Conservation (phyloP, 2,113 vertebrate species). For the Saguinus imperator region DNA sequence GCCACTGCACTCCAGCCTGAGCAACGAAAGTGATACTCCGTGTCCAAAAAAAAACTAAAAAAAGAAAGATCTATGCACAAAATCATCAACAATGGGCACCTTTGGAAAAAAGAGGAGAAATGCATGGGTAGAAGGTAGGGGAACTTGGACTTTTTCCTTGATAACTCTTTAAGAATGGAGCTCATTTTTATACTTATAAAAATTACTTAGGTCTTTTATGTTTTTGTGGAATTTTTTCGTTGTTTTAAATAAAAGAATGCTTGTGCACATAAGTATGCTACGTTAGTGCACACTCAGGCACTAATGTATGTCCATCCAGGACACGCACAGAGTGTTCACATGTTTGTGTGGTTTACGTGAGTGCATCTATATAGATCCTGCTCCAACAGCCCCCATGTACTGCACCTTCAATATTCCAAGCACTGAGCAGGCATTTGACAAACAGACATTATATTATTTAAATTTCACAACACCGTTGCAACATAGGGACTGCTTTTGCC, state of each 20-base stretch:
- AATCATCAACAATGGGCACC: background rate
- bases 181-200: background rate
- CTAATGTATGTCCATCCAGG: rapidly evolving
- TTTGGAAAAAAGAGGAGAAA: background rate
- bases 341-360: background rate
- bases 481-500: background rate
- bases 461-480: background rate
- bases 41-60: too few relatives aligned
- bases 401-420: background rate
- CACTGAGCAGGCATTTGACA: background rate
- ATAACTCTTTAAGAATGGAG: background rate
- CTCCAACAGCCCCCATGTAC: background rate
- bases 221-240: background rate
- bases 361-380: background rate
- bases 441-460: background rate
- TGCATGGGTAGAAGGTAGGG: too few relatives aligned
- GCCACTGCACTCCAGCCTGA: too few relatives aligned
- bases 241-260: background rate
- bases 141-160: background rate
- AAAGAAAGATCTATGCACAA: too few relatives aligned
- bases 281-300: background rate
- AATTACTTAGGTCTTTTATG: background rate
- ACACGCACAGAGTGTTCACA: rapidly evolving
- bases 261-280: background rate
- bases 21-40: too few relatives aligned